Evolutionary conservation across 37 sponge, comb jelly and placozoan species (phyloP).

Genomic region (Bolinopsis microptera): DNA sequence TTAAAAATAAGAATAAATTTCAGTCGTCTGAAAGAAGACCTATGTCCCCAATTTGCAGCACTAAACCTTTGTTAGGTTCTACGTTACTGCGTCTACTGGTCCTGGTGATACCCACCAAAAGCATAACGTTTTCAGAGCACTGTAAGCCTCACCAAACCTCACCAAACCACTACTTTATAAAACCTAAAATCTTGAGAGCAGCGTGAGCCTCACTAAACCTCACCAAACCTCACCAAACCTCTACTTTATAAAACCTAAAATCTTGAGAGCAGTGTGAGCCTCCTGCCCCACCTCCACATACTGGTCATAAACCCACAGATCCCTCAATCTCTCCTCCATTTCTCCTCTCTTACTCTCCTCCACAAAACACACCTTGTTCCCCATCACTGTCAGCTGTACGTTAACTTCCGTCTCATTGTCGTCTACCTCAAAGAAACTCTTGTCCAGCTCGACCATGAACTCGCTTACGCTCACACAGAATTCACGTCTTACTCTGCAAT

Average conservation of each 20-base stretch:
- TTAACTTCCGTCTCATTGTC: background rate
- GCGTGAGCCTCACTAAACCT: too few relatives aligned
- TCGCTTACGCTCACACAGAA: background rate
- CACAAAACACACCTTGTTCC: background rate
- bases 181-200: too few relatives aligned
- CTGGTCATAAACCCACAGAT: background rate
- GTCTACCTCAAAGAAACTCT: background rate
- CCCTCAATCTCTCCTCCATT: background rate
- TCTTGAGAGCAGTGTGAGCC: background rate
- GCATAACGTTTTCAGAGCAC: too few relatives aligned
- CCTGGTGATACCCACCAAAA: too few relatives aligned
- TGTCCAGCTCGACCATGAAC: constrained; percentile 19
- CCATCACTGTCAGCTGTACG: constrained; percentile 11
- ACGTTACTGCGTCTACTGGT: too few relatives aligned
- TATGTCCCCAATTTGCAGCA: too few relatives aligned
- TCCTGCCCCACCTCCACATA: background rate
- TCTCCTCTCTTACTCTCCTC: background rate
- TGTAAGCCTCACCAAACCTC: too few relatives aligned
- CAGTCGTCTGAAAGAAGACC: too few relatives aligned
- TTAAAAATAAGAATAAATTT: too few relatives aligned
- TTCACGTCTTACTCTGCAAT: background rate
- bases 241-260: background rate
- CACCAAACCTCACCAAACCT: too few relatives aligned
- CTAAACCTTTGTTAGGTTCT: too few relatives aligned
- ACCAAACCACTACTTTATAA: background rate